These are phyloP conservation scores for Saturnia pavonia DNA, from an alignment of 2,888 invertebrate species.

Conservation along the genomic window DNA sequence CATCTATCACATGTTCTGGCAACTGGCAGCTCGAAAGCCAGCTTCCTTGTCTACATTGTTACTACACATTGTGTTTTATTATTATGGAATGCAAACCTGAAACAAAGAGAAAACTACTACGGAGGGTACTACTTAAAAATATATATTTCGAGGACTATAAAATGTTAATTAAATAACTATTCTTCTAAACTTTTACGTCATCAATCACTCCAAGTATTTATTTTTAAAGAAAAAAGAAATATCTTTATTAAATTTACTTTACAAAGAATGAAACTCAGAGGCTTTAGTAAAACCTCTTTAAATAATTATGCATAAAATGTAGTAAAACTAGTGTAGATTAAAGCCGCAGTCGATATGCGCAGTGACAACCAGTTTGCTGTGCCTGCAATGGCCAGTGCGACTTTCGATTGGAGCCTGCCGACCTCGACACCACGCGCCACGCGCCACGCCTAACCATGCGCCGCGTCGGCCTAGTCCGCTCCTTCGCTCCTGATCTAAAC, in stretches of 20 bases:
- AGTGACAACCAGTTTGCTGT: slow-evolving; percentile 15
- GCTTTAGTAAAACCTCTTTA: neutral
- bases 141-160: neutral
- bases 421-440: slow-evolving; percentile 63
- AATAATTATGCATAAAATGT: neutral
- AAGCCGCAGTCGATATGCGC: slow-evolving; percentile 12
- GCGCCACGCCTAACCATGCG: slow-evolving; percentile 47
- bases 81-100: no score
- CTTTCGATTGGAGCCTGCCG: slow-evolving; percentile 71
- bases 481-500: slow-evolving; percentile 75
- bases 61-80: no score
- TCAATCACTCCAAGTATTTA: neutral
- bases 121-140: neutral
- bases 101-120: no score
- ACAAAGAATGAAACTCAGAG: neutral
- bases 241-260: neutral
- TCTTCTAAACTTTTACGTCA: neutral
- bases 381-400: slow-evolving; percentile 29
- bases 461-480: no score
- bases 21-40: no score
- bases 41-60: no score
- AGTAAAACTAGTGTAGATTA: neutral
- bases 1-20: no score
- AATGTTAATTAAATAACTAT: neutral
- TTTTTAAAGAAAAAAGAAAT: neutral